Conservation (phyloP, 1,140 invertebrate species). For the Aricia agestis region DNA sequence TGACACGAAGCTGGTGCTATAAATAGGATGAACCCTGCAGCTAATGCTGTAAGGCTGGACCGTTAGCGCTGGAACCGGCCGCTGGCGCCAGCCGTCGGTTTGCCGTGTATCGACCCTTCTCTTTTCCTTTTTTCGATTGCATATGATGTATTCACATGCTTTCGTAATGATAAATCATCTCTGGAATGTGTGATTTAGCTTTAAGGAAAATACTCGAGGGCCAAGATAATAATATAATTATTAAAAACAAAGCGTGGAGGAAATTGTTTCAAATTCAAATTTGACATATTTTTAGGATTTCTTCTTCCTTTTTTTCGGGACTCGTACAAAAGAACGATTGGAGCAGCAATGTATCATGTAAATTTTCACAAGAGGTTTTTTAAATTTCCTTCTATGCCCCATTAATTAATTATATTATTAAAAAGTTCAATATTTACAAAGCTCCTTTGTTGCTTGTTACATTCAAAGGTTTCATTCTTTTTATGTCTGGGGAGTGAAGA, state of each 20-base stretch:
- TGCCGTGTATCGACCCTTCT: constrained; percentile 48
- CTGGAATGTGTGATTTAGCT: constrained; percentile 23
- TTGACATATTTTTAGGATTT: no score
- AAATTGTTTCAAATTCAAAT: no score
- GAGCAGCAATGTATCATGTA: no score
- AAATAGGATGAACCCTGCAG: constrained; percentile 45
- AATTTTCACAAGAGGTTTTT: no score
- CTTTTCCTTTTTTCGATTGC: constrained; percentile 44
- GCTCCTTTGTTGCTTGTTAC: no score
- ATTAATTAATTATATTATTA: no score
- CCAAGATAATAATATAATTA: background rate
- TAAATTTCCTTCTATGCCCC: no score
- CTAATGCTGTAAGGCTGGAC: constrained; percentile 56
- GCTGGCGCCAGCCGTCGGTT: constrained; percentile 44
- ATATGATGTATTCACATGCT: constrained; percentile 31
- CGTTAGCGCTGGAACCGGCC: constrained; percentile 56
- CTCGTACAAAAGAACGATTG: no score
- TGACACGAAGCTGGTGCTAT: constrained; percentile 47
- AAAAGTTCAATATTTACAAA: no score
- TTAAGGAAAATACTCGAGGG: constrained; percentile 20
- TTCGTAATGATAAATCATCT: constrained; percentile 37
- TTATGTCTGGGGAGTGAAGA: background rate
- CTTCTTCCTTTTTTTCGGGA: no score
- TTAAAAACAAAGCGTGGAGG: no score
- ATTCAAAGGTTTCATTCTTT: no score